Conservation (phyloP, 2,797 vertebrate species). For the Diceros bicornis region DNA sequence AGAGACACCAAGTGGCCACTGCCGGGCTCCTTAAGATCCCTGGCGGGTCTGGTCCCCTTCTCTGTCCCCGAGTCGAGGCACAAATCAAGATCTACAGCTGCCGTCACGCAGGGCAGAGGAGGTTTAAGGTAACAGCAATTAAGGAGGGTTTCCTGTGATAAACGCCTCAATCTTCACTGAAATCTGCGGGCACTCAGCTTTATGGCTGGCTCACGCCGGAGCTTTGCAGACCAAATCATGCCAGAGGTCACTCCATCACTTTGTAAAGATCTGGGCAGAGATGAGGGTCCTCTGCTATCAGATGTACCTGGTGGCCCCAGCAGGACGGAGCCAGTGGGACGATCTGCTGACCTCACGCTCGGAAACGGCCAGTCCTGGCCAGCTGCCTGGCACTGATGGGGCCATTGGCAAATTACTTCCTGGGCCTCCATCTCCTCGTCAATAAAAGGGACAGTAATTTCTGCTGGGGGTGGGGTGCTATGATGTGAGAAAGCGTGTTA, state of each 20-base stretch:
- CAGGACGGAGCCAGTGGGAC: background rate
- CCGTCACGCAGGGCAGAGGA: background rate
- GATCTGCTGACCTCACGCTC: background rate
- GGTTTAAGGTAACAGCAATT: background rate
- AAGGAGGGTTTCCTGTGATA: background rate
- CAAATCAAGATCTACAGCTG: background rate
- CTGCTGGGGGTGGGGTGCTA: background rate
- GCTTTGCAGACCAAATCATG: background rate
- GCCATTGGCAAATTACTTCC: background rate
- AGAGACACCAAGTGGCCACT: accelerated
- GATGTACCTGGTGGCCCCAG: background rate
- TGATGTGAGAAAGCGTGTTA: background rate
- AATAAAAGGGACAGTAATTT: background rate
- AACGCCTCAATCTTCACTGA: background rate
- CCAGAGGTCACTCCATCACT: slow-evolving; percentile 11
- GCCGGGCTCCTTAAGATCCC: background rate
- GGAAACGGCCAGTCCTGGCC: background rate
- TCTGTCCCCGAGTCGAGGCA: background rate
- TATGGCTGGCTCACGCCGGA: background rate
- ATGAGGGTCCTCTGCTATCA: background rate
- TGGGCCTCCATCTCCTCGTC: background rate
- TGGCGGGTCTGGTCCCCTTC: background rate
- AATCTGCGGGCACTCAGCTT: background rate
- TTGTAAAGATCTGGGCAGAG: background rate
- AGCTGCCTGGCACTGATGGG: accelerated